Base-by-base conservation (phyloP, 1,140 invertebrate species). In the Asbolus verrucosus region DNA sequence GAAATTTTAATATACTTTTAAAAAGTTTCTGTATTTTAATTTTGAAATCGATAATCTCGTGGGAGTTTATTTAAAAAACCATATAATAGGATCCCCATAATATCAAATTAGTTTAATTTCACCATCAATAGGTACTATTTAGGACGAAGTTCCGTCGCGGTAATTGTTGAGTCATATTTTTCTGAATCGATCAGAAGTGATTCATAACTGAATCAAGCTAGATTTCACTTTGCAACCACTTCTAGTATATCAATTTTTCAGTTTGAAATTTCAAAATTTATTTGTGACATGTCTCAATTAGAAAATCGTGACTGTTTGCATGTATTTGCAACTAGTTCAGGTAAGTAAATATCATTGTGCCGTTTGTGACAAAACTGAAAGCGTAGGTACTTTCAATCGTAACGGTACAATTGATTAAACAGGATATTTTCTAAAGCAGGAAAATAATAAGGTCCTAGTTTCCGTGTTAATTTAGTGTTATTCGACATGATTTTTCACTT, bases 101-200 rank as follows among this genome's bases (percentile, higher is more conserved):
- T n/a, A n/a, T n/a, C 33, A 36, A 36, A 36, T 36, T 36, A 39
- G 39, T 39, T 39, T 14, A 63, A 41, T 33, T 39, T 63, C 61
- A 14, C 50, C 61, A 41, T 54, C 9, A 54, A 14, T 63, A 19
- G 41, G 21, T 63, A 36, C n/a, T 63, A 41, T 63, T 39, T 63
- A 36, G 61, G 24, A 63, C 61, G 13, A 11, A 41, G 9, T n/a
- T 63, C n/a, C n/a, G n/a, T 63, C 19, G 61, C 33, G 6, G 61
- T 36, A 41, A 63, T 63, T 63, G 61, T 63, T n/a, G 61, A 63
- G 16, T 63, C 61, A 63, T 41, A 24, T 41, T 63, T 46, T 62
- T 63, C 11, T 15, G 15, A 13, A 63, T 63, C 16, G 61, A 63
- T 41, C 33, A 36, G 13, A 59, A 21, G 24, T 59, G 50, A 59